Evolutionary conservation across 2,113 vertebrate species (phyloP), one percentile per base, ranked within the genome.

Genomic region (Rhabdornis inornatus): DNA sequence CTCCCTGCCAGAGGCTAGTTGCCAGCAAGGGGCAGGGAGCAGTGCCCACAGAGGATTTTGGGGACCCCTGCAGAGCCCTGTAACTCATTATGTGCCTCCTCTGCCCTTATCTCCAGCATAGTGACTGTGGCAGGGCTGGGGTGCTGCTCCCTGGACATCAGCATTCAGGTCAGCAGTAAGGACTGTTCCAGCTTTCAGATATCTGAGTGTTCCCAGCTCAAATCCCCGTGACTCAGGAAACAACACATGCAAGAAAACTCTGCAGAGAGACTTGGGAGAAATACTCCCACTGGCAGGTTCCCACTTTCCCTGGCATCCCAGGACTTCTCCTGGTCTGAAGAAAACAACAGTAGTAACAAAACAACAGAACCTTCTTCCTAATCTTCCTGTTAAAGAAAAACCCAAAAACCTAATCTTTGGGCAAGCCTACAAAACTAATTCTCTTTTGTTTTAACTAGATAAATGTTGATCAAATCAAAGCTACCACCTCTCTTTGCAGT

Each of bases 221-320:
- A 89, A 89, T 72, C 93, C 63, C 70, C 0, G 0, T 95, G 93
- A 93, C 84, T 96, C 93, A 83, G 82, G 92, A 80, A 90, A 78
- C 90, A 94, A 53, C 20, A 3, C 75, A 94, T 31, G 53, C 0
- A 0, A 85, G 77, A 92, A 95, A 92, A 93, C 80, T 86, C 59
- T 44, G 83, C 35, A 14, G 35, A 78, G 71, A 93, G 56, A 23
- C 71, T 93, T 39, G n/a, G 47, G 92, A 86, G 68, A 95, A 88
- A 81, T 90, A 77, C 52, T 94, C 82, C 75, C 35, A 18, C 27
- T 91, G 82, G 82, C 87, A 55, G 66, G 69, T 69, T 90, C 93
- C 72, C 90, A 81, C 56, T 91, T 72, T 59, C 49, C 52, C 68
- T 94, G 92, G 64, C 88, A 94, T 92, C 68, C 42, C 60, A 61